Conservation (phyloP, 1,140 invertebrate species). For the Idris sp. region DNA sequence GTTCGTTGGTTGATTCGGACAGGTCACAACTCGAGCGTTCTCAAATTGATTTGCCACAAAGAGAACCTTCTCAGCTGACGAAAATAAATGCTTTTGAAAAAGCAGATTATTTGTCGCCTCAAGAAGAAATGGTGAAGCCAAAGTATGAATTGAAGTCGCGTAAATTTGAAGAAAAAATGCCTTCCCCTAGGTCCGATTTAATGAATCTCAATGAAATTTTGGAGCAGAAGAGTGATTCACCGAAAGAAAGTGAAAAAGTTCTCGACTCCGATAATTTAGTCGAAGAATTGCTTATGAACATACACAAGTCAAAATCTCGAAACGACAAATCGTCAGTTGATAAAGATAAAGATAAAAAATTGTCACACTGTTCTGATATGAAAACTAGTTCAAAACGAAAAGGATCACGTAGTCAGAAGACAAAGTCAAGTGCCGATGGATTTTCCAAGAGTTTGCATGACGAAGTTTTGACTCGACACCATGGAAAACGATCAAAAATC, state of each 20-base stretch:
- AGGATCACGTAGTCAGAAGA: constrained; percentile 68
- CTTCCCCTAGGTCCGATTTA: constrained; percentile 62
- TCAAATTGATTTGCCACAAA: constrained; percentile 66
- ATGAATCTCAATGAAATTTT: constrained; percentile 65
- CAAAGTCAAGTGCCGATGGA: constrained; percentile 66
- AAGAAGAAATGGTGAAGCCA: constrained; percentile 36
- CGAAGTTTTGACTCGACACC: constrained; percentile 58
- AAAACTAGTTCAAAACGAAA: constrained; percentile 71
- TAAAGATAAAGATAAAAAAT: constrained; percentile 66
- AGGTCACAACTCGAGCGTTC: constrained; percentile 74
- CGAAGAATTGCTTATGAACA: constrained; percentile 67
- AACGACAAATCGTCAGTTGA: constrained; percentile 63
- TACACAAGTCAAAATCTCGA: constrained; percentile 61
- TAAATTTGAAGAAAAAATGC: constrained; percentile 77
- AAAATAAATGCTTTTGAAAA: constrained; percentile 43
- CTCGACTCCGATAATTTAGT: constrained; percentile 73
- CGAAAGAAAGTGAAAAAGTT: constrained; percentile 36
- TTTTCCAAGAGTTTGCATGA: constrained; percentile 61
- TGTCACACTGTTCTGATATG: constrained; percentile 58
- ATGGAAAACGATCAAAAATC: constrained; percentile 69
- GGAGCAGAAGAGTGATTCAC: constrained; percentile 35
- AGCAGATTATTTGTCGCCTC: constrained; percentile 19
- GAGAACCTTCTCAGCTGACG: constrained; percentile 38
- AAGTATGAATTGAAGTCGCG: constrained; percentile 72
- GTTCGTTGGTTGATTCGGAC: constrained; percentile 76